These are phyloP conservation scores for Tuberolachnus salignus DNA, from an alignment of 2,888 invertebrate species.

Conservation along the genomic window DNA sequence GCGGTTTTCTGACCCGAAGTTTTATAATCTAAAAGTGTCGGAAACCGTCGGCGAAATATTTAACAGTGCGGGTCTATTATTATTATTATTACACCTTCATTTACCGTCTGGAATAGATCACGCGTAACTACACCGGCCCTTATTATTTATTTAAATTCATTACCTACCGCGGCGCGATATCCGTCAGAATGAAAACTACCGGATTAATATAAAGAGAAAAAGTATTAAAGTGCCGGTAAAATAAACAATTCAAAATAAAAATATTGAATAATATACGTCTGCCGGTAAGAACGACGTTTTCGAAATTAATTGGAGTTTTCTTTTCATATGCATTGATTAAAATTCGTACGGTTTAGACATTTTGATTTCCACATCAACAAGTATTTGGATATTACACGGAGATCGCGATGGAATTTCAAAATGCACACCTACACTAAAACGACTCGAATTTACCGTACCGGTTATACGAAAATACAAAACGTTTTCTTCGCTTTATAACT, in stretches of 20 bases:
- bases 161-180: not conserved
- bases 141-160: conserved; percentile 42
- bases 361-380: too few species aligned
- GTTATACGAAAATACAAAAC: too few species aligned
- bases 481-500: too few species aligned
- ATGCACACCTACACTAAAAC: too few species aligned
- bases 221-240: not conserved
- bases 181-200: conserved; percentile 15
- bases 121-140: not conserved
- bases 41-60: too few species aligned
- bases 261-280: not conserved
- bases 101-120: conserved; percentile 3
- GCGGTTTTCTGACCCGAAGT: too few species aligned
- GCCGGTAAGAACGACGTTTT: not conserved
- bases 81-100: not conserved
- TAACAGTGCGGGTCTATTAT: too few species aligned
- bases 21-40: too few species aligned
- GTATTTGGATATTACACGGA: too few species aligned
- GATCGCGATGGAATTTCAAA: too few species aligned
- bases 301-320: not conserved
- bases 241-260: not conserved
- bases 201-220: conserved; percentile 17
- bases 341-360: too few species aligned
- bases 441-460: too few species aligned
- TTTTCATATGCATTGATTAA: not conserved